Conservation (phyloP, 37 sponge, comb jelly and placozoan species). For the Haliclona indistincta region DNA sequence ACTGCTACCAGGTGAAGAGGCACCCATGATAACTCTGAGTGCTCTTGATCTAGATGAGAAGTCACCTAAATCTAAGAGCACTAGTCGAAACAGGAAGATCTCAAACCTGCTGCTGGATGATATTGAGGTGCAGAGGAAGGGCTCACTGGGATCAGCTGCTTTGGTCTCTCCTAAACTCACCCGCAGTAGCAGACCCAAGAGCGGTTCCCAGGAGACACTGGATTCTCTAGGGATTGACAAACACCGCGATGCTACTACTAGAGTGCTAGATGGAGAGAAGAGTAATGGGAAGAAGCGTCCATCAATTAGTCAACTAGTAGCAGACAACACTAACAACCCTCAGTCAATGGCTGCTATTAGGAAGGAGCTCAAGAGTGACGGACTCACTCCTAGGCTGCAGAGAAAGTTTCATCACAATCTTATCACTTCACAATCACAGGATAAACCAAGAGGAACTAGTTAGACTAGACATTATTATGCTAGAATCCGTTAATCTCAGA, state of each 20-base stretch:
- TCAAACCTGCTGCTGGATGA: neutral
- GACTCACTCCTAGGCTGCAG: constrained; percentile 65
- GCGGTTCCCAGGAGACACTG: neutral
- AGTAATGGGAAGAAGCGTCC: neutral
- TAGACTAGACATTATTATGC: too few species aligned
- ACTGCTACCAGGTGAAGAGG: neutral
- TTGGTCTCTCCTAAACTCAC: neutral
- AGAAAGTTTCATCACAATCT: too few species aligned
- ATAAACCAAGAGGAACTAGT: too few species aligned
- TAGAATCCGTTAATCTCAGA: too few species aligned
- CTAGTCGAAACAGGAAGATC: neutral
- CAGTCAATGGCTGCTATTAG: constrained; percentile 59
- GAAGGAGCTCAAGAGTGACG: constrained; percentile 63
- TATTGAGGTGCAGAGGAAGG: neutral
- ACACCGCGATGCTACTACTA: neutral
- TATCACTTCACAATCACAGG: too few species aligned
- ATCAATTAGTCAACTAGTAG: constrained; percentile 60
- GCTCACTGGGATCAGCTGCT: neutral
- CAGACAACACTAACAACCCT: constrained; percentile 54
- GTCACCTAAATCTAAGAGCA: neutral
- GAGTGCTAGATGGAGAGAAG: neutral
- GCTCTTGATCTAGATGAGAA: too few species aligned
- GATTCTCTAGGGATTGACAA: neutral
- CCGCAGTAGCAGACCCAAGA: neutral
- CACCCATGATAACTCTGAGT: neutral